phyloP scores from a whole-genome alignment of 2,113 vertebrate genomes.

The Clupea harengus region DNA sequence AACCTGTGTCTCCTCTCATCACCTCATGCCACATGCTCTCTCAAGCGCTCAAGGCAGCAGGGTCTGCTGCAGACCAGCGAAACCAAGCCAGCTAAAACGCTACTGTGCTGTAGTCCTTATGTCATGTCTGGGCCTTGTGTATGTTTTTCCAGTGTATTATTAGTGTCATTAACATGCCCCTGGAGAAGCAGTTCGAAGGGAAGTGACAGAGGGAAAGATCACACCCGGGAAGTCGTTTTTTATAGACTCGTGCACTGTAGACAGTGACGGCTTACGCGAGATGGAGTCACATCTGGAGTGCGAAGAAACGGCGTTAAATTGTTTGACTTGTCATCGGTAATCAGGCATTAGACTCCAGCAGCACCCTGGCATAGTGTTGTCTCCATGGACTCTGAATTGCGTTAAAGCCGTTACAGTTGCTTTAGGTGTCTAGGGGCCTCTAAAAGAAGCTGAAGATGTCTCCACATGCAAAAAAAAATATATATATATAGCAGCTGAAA shows the following conservation, averaged over 20 bases:
- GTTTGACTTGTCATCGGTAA: slow-evolving; percentile 65
- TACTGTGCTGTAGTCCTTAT: not conserved
- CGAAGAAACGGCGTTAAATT: slow-evolving; percentile 61
- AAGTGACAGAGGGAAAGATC: not conserved
- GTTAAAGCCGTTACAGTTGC: slow-evolving; percentile 54
- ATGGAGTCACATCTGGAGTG: slow-evolving; percentile 53
- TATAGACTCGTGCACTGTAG: slow-evolving; percentile 14
- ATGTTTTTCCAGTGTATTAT: not conserved
- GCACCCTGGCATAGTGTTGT: slow-evolving; percentile 7
- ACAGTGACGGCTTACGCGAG: slow-evolving; percentile 36
- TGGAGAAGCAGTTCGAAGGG: not conserved
- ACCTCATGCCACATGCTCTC: slow-evolving; percentile 5
- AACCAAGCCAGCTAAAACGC: not conserved
- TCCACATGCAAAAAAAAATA: not conserved
- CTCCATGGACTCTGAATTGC: slow-evolving; percentile 33
- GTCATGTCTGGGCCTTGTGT: not conserved
- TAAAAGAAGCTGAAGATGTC: slow-evolving; percentile 3
- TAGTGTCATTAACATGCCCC: not conserved
- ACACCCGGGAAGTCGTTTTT: not conserved
- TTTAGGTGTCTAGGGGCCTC: slow-evolving; percentile 35
- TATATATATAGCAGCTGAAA: slow-evolving; percentile 5
- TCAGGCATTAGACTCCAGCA: slow-evolving; percentile 31
- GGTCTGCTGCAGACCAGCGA: not conserved
- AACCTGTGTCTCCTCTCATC: not conserved
- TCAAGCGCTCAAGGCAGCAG: not conserved